These are phyloP conservation scores for Zosterops borbonicus DNA, from an alignment of 2,113 vertebrate species.

Conservation along the genomic window DNA sequence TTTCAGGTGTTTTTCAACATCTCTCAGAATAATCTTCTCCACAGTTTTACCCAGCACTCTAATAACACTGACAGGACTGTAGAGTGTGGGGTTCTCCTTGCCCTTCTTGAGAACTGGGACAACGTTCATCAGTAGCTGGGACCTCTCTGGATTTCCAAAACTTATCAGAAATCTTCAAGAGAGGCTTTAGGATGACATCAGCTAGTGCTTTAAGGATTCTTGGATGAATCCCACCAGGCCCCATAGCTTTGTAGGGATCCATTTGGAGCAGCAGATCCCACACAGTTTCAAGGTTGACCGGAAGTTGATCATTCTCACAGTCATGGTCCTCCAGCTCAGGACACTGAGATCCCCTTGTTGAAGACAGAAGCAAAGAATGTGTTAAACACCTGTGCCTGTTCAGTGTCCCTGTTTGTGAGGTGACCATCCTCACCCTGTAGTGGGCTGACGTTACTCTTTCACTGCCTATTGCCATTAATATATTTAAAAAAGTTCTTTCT, in stretches of 20 bases:
- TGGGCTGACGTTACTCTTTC: background rate
- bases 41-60: background rate
- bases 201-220: background rate
- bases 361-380: background rate
- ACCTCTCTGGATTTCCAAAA: background rate
- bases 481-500: background rate
- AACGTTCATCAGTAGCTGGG: accelerated
- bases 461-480: background rate
- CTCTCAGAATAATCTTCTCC: background rate
- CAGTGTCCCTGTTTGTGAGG: background rate
- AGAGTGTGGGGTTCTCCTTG: background rate
- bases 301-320: background rate
- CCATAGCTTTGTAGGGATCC: background rate
- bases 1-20: background rate
- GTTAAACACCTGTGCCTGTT: background rate
- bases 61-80: background rate
- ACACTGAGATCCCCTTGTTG: background rate
- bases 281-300: too few relatives aligned
- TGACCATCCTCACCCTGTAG: background rate
- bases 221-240: background rate
- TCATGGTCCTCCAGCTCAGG: background rate
- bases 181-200: background rate
- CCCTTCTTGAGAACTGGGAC: background rate
- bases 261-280: accelerated
- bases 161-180: background rate